phyloP scores from a whole-genome alignment of 2,888 invertebrate genomes.

The Diaprepes abbreviatus region DNA sequence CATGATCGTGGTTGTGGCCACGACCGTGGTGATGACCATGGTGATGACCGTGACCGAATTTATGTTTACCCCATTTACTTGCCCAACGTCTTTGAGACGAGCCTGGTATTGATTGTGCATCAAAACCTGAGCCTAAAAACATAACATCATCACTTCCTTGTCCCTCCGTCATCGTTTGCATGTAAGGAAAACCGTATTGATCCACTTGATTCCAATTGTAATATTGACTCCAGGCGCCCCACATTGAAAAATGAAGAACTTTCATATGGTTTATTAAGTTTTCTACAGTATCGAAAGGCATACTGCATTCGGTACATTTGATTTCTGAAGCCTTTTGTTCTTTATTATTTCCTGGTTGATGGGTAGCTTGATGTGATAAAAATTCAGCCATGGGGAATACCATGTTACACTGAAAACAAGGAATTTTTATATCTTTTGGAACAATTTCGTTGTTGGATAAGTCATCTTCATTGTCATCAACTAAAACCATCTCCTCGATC shows the following conservation, averaged over 20 bases:
- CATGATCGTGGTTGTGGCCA: neutral
- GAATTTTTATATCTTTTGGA: conserved; percentile 26
- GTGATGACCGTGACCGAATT: neutral
- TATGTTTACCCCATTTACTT: neutral
- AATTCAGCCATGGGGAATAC: conserved; percentile 10
- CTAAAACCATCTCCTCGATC: conserved; percentile 24
- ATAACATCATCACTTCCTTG: neutral
- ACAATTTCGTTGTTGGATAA: neutral
- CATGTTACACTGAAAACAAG: conserved; percentile 30
- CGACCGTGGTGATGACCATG: neutral
- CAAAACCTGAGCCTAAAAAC: neutral
- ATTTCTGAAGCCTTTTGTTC: conserved; percentile 13
- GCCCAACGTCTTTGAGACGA: conserved; percentile 1
- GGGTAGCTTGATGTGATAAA: neutral
- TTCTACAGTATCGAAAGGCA: conserved; percentile 24
- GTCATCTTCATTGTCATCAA: neutral
- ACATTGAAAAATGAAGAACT: conserved; percentile 27
- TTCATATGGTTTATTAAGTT: conserved; percentile 32
- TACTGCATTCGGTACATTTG: conserved; percentile 32
- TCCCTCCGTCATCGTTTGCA: neutral
- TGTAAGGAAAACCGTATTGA: neutral
- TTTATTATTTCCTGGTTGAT: neutral
- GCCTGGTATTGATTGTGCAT: neutral
- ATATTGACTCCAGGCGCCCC: conserved; percentile 27
- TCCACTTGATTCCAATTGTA: conserved; percentile 25